A percentile compares a stretch with the other conserved stretches of the same genome.
Evolutionary conservation across 2,797 vertebrate genomes (phyloP).

Genomic region (Pantherophis vulpinus): DNA sequence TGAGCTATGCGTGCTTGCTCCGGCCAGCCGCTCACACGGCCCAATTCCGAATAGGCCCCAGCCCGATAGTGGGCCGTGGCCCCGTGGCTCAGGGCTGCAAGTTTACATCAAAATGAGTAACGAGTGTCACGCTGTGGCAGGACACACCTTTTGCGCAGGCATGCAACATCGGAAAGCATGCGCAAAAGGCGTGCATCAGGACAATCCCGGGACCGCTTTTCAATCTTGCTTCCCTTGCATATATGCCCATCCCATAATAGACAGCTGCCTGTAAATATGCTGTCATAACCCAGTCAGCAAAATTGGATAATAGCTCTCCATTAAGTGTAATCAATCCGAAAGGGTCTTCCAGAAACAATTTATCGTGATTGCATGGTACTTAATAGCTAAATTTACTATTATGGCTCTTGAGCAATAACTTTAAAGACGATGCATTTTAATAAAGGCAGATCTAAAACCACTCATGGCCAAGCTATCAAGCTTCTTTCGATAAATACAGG

Average conservation of each 20-base stretch:
- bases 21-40: no score
- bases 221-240: neutral
- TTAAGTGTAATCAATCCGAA: neutral
- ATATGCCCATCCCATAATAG: neutral
- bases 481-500: neutral
- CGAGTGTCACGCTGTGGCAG: neutral
- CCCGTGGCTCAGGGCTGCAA: neutral
- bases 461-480: neutral
- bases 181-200: neutral
- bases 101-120: neutral
- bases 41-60: neutral
- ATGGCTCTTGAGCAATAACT: neutral
- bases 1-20: no score
- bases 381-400: neutral
- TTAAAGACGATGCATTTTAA: neutral
- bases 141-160: neutral
- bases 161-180: neutral
- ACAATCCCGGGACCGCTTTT: neutral
- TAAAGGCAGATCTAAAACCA: neutral
- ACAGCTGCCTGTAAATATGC: neutral
- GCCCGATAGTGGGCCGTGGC: accelerated
- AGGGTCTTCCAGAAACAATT: neutral
- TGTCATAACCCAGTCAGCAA: neutral
- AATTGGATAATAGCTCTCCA: neutral
- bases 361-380: neutral